These are phyloP conservation scores for Xerus rutilus DNA, from an alignment of 2,797 vertebrate species.

Conservation along the genomic window DNA sequence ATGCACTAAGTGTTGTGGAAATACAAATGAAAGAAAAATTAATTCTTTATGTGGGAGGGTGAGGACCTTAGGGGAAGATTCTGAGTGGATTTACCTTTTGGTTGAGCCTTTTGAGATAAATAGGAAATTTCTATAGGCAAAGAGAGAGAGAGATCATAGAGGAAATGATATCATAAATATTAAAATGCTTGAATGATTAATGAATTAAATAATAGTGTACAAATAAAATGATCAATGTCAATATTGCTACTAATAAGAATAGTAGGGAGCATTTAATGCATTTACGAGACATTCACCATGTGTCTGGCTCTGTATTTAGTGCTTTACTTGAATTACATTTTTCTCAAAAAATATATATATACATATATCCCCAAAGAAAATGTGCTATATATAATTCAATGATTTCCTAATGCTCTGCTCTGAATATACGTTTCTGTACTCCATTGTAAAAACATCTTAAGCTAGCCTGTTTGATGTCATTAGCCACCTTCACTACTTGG, in stretches of 20 bases:
- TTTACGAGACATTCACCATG: background rate
- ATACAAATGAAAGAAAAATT: constrained; percentile 71
- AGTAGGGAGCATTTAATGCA: background rate
- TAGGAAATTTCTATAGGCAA: background rate
- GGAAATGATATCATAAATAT: background rate
- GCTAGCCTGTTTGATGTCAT: constrained; percentile 55
- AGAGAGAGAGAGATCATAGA: background rate
- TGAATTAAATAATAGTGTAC: background rate
- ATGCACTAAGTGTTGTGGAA: constrained; percentile 65
- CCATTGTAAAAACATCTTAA: constrained; percentile 47
- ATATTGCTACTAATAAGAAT: background rate
- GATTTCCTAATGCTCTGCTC: background rate
- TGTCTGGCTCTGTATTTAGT: background rate
- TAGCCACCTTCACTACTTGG: constrained; percentile 60
- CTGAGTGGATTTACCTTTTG: background rate
- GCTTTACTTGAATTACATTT: constrained; percentile 52
- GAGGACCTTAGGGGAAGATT: background rate
- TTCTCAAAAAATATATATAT: background rate
- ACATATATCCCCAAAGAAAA: background rate
- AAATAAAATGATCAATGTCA: background rate
- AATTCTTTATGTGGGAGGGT: constrained; percentile 50
- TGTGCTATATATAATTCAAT: constrained; percentile 21
- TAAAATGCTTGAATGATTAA: constrained; percentile 9
- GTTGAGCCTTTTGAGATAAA: background rate
- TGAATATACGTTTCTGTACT: constrained; percentile 56